Percentiles rank a stretch among this genome's conserved stretches.
Evolutionary conservation across 1,140 invertebrate genomes (phyloP).

Genomic region (Lerema accius): DNA sequence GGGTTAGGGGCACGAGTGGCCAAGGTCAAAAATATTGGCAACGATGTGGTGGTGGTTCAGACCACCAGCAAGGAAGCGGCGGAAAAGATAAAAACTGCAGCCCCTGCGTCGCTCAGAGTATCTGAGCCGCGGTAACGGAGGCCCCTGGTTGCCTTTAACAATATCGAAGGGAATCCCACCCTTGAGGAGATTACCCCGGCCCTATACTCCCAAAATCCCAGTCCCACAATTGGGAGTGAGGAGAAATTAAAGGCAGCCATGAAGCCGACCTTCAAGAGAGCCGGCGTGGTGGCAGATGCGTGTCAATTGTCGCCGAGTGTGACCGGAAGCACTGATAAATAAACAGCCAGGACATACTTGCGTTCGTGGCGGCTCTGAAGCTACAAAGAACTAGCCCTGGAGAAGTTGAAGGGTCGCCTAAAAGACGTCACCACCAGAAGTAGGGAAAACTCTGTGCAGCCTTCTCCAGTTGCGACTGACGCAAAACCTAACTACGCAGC

Average conservation of each 20-base stretch:
- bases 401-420: too few species aligned
- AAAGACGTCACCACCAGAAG: too few species aligned
- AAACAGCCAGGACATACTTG: too few species aligned
- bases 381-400: too few species aligned
- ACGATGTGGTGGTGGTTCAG: slow-evolving; percentile 11
- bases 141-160: background rate
- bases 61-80: background rate
- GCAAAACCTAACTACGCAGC: too few species aligned
- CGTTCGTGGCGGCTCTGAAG: too few species aligned
- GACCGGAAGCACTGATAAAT: background rate
- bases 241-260: background rate
- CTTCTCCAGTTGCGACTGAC: too few species aligned
- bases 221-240: background rate
- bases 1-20: background rate
- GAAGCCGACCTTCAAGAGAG: background rate
- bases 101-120: background rate
- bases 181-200: background rate
- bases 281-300: too few species aligned
- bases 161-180: background rate
- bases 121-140: background rate
- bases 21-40: slow-evolving; percentile 9
- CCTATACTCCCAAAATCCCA: background rate
- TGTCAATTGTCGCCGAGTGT: background rate
- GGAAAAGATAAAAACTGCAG: background rate
- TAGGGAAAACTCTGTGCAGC: too few species aligned